These are phyloP conservation scores for Ia io DNA, from an alignment of 2,113 vertebrate genomes.

Conservation along the genomic window DNA sequence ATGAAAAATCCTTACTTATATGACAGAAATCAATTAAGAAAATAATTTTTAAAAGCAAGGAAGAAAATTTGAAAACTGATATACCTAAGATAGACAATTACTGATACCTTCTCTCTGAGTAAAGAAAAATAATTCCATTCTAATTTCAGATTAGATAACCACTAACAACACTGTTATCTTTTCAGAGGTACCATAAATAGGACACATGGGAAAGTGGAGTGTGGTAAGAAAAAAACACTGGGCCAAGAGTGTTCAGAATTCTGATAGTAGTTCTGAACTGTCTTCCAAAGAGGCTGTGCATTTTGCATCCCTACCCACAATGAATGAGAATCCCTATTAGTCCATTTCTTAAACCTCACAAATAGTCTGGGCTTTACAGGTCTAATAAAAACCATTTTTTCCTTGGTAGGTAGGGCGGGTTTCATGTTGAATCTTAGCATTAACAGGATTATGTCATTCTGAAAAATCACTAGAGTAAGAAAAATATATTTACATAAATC, in stretches of 20 bases:
- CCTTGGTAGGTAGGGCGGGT: not conserved
- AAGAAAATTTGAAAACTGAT: not conserved
- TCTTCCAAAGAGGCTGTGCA: not conserved
- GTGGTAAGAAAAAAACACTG: too few species aligned
- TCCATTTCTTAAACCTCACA: conserved; percentile 38
- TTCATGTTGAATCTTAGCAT: conserved; percentile 18
- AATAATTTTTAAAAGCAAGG: not conserved
- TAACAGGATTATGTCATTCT: conserved; percentile 7
- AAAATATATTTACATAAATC: conserved; percentile 21
- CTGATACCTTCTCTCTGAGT: too few species aligned
- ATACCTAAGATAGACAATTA: not conserved
- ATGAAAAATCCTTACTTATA: not conserved
- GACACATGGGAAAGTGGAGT: too few species aligned
- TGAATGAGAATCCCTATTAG: not conserved
- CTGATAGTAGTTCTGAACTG: not conserved
- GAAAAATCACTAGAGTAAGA: conserved; percentile 25
- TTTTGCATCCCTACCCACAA: too few species aligned
- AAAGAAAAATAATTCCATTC: too few species aligned
- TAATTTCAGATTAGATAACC: too few species aligned
- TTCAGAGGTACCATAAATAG: too few species aligned
- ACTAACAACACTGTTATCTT: too few species aligned
- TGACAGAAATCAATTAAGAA: not conserved
- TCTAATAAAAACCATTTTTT: not conserved
- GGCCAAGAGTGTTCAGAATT: too few species aligned
- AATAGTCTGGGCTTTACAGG: not conserved